These are phyloP conservation scores for Microcebus griseorufus DNA, from an alignment of 2,113 vertebrate species.

Conservation along the genomic window DNA sequence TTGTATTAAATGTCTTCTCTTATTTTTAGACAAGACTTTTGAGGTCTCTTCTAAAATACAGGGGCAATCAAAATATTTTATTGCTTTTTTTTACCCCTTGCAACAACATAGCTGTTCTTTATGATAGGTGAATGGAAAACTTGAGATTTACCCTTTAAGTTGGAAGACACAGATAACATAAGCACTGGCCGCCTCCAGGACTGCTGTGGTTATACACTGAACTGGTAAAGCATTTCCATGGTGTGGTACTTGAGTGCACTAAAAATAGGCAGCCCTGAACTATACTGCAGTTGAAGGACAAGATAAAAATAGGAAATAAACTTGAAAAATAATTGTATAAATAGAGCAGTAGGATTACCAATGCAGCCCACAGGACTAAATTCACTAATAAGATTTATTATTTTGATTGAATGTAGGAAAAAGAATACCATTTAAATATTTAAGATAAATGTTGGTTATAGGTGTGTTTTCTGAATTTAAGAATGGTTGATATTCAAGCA, in stretches of 20 bases:
- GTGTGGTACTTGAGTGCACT: conserved; percentile 49
- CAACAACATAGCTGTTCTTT: neutral
- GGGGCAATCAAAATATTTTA: neutral
- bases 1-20: neutral
- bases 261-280: conserved; percentile 76
- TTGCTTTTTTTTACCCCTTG: neutral
- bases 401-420: conserved; percentile 48
- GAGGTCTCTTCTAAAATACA: neutral
- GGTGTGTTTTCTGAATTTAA: conserved; percentile 17
- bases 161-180: neutral
- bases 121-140: neutral
- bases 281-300: conserved; percentile 67
- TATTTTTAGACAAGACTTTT: conserved; percentile 24
- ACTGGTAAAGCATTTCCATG: neutral
- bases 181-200: neutral
- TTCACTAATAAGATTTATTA: conserved; percentile 42
- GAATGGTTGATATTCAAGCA: neutral
- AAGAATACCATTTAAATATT: conserved; percentile 25
- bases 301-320: conserved; percentile 77
- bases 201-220: neutral
- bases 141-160: neutral
- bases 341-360: conserved; percentile 63
- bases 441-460: neutral
- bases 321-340: conserved; percentile 73
- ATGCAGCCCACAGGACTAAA: conserved; percentile 17